Evolutionary conservation across 2,888 invertebrate genomes (phyloP), one percentile per base, ranked within the genome.

Genomic region (Volucella zonaria): DNA sequence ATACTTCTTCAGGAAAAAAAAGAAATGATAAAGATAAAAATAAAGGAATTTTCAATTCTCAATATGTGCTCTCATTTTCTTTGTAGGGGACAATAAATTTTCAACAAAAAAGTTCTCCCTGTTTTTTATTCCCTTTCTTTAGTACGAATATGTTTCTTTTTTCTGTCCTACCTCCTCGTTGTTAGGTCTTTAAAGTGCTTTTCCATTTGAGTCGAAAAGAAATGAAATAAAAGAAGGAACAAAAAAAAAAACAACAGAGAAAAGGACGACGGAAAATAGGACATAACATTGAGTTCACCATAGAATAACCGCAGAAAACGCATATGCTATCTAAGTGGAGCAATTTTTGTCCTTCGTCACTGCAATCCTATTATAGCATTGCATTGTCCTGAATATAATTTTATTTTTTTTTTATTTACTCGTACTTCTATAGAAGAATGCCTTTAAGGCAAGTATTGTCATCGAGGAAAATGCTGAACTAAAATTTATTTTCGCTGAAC

Each of bases 281-380:
- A 51, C 83, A 80, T 61, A 83, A 67, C 71, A 85, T 80, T 83
- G 79, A 83, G 74, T 79, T 79, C 68, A 79, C 52, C 68, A 79
- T 75, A 49, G 61, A 67, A 76, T 67, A 85, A 76, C 80, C 80
- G 61, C 83, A 85, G 70, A 71, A 83, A 80, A 85, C 76, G 79
- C 83, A 85, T 85, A 85, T 76, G 83, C 71, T 80, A 42, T 76
- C 70, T 85, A 85, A 80, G 80, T 80, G 80, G 76, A 80, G 56
- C 83, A 80, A 85, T 85, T 85, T 85, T 80, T 66, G 83, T 85
- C 83, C 83, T 80, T 80, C 79, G 67, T 79, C 83, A 76, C 45
- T 80, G 80, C 75, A 76, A 80, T 83, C 79, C 83, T 76, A 80
- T 85, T 85, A 83, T 75, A 52, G 62, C 15, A 67, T 80, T 61